A percentile compares a stretch with the other conserved stretches of the same genome.
Conservation (phyloP, 2,113 vertebrate species). For the Numenius arquata region DNA sequence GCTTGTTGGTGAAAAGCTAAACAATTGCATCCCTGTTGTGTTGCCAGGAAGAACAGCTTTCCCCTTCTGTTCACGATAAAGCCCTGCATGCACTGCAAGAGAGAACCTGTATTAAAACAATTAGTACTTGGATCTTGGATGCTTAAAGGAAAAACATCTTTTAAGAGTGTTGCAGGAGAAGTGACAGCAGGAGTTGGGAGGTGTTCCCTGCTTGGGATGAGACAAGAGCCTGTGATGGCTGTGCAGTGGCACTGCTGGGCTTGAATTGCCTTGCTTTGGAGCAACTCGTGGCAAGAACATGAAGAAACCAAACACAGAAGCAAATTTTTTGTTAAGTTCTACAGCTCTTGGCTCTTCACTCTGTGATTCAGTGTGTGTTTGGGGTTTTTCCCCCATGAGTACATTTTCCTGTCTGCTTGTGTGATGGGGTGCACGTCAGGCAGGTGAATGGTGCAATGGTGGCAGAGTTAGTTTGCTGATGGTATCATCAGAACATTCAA, state of each 20-base stretch:
- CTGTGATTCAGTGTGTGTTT: not conserved
- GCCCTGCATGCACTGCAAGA: not conserved
- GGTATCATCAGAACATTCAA: not conserved
- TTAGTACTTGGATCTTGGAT: not conserved
- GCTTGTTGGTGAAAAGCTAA: not conserved
- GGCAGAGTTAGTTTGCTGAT: not conserved
- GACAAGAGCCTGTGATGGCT: not conserved
- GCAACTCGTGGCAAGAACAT: rapidly evolving
- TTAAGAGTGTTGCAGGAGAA: not conserved
- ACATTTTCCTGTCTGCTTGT: not conserved
- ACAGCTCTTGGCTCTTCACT: not conserved
- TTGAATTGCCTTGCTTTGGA: not conserved
- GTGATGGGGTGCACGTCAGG: not conserved
- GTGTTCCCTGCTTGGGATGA: not conserved
- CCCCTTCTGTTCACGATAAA: not conserved
- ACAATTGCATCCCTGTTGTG: not conserved
- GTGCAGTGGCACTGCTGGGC: not conserved
- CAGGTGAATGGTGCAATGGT: not conserved
- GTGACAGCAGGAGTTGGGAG: not conserved
- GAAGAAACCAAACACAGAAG: not conserved
- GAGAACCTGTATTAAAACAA: not conserved
- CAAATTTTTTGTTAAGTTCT: not conserved
- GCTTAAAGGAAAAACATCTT: not conserved
- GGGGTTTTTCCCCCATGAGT: not conserved
- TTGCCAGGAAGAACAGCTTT: not conserved